Base-by-base conservation (phyloP, 2,113 vertebrate genomes). In the Hypomesus transpacificus region DNA sequence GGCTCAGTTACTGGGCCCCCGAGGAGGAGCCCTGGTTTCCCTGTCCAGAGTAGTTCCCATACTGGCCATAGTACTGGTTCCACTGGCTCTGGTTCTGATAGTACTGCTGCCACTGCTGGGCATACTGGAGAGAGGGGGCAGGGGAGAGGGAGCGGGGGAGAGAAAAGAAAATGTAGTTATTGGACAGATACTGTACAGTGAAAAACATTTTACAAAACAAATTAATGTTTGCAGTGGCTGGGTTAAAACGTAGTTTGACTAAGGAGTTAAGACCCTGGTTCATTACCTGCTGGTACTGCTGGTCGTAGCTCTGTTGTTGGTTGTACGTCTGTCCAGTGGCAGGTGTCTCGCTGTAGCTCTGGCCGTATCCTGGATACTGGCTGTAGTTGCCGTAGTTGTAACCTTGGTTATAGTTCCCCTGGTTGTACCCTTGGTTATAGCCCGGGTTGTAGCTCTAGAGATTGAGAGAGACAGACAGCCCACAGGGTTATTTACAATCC, bases 61-160 rank as follows among this genome's bases (percentile, higher is more conserved):
- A 95, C 90, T 92, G 93, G 85, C 94, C 93, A 77, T 96, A 96
- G 91, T 95, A 97, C 8, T 94, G 95, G 56, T 95, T 94, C 95
- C 95, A 97, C 89, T 95, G 95, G 88, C 91, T 93, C 92, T 95
- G 95, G 91, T 94, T 95, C 90, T 95, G 94, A 88, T 97, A 97
- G 92, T 96, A 96, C 89, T 95, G 94, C 92, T 93, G 95, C 93
- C 94, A 96, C 86, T 95, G 95, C 90, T 95, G 94, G 74, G 94
- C 94, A 1, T 95, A 96, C 95, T 97, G 61, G 4, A n/a, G 61
- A 71, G 31, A 50, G 51, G 52, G 70, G 75, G 18, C 67, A 69
- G 81, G 22, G 67, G 39, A 54, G 3, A 59, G 1, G 22, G 51
- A 3, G 54, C 21, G 62, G 21, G 20, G 51, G 16, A 61, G 17